Evolutionary conservation across 1,140 invertebrate genomes (phyloP).

Genomic region (Sitophilus oryzae): DNA sequence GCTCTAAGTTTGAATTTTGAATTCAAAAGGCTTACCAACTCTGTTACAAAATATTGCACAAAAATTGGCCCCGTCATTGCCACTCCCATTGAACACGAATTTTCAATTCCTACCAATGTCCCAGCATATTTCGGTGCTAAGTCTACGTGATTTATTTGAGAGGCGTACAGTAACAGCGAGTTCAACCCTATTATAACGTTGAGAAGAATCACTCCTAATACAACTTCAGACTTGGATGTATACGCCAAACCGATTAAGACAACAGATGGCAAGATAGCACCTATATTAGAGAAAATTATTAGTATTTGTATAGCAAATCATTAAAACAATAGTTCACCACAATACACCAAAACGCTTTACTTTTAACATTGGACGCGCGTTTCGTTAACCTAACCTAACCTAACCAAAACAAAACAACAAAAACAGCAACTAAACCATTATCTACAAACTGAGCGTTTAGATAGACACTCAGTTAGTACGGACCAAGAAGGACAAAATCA

Average conservation of each 20-base stretch:
- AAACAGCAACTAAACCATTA: too few relatives aligned
- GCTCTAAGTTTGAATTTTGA: too few relatives aligned
- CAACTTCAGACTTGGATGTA: constrained; percentile 9
- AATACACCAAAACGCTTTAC: too few relatives aligned
- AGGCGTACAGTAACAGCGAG: constrained; percentile 9
- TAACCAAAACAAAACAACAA: too few relatives aligned
- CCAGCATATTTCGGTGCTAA: constrained; percentile 21
- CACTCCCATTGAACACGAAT: constrained; percentile 15
- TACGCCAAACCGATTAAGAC: constrained; percentile 15
- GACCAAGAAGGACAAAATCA: too few relatives aligned
- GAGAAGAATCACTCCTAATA: constrained; percentile 11
- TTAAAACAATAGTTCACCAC: too few relatives aligned
- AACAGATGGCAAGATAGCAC: constrained; percentile 12
- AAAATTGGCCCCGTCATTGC: constrained; percentile 17
- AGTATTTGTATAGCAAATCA: too few relatives aligned
- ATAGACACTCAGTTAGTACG: too few relatives aligned
- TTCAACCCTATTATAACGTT: constrained; percentile 17
- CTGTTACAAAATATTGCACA: constrained; percentile 19
- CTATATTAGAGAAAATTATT: constrained; percentile 7
- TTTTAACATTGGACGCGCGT: too few relatives aligned
- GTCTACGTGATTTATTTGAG: constrained; percentile 21
- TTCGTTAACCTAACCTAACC: too few relatives aligned
- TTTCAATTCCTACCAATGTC: constrained; percentile 18
- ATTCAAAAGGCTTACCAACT: constrained; percentile 19
- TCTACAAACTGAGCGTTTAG: too few relatives aligned